phyloP scores from a whole-genome alignment of 2,113 vertebrate species.

The Mormoops blainvillei region DNA sequence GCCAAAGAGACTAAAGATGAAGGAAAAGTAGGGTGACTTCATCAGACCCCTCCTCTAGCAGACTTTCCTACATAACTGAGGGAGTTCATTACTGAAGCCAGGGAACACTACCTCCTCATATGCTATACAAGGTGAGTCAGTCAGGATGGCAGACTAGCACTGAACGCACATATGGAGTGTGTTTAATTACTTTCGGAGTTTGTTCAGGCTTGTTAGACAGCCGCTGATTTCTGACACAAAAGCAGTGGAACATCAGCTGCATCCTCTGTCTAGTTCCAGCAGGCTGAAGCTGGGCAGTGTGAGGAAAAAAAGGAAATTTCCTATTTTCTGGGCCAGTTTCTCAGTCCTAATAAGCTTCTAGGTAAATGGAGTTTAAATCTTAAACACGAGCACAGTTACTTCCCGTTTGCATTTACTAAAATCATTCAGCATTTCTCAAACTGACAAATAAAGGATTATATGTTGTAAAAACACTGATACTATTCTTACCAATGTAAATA shows the following conservation, averaged over 20 bases:
- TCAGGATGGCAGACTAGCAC: not conserved
- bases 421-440: not conserved
- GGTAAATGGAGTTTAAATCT: not conserved
- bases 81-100: not conserved
- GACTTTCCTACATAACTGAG: not conserved
- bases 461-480: not conserved
- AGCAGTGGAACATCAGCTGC: conserved; percentile 29
- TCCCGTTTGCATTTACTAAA: not conserved
- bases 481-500: not conserved
- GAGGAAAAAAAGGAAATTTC: conserved; percentile 36
- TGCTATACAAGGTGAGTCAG: not conserved
- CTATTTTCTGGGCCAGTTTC: not conserved
- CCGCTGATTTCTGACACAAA: conserved; percentile 66
- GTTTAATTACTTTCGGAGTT: conserved; percentile 36
- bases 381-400: not conserved
- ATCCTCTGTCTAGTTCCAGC: conserved; percentile 58
- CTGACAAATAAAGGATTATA: not conserved
- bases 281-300: not conserved
- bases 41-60: not conserved
- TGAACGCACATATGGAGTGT: not conserved
- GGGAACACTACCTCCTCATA: not conserved
- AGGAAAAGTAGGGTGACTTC: not conserved
- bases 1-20: not conserved
- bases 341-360: not conserved
- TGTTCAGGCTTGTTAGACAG: conserved; percentile 48